Evolutionary conservation across 1,140 invertebrate genomes (phyloP), one percentile per base, ranked within the genome.

Genomic region (Ctenoplectra terminalis): DNA sequence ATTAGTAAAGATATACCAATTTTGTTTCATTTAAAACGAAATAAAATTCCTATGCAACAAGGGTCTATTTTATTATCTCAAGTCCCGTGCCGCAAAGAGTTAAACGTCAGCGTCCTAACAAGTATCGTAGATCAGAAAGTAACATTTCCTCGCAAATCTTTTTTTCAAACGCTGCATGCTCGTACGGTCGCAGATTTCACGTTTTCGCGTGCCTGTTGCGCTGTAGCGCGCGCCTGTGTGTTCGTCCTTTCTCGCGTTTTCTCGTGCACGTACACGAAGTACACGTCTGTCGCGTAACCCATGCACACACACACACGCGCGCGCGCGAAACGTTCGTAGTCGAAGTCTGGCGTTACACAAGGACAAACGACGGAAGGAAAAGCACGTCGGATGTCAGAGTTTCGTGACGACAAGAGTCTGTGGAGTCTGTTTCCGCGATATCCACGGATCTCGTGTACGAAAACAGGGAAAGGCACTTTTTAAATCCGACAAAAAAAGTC

Each of bases 381-480:
- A 43, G 23, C n/a, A 15, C n/a, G 34, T 54, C 13, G 40, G 29
- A 46, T 31, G 50, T 63, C 7, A 69, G 37, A 69, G 54, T 56
- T 77, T 43, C 13, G 15, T 4, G 13, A 11, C 23, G 17, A 75
- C 58, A 37, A 40, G 31, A 52, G n/a, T 5, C 8, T 6, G 29
- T 20, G 29, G 8, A 34, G 50, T 67, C 13, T 52, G 48, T 77
- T 54, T 54, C 34, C 26, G 46, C 4, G 26, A 20, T n/a, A 73
- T 60, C 43, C 26, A 43, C n/a, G 37, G 23, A 56, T 46, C 58
- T 26, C 37, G 37, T 26, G 29, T 23, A 31, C 11, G 31, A 23
- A 67, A 56, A 76, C 58, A 63, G n/a, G 31, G 63, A 76, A 67
- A 67, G 34, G 34, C 76, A 50, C 66, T 71, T 79, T 77, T 71